Evolutionary conservation across 2,888 invertebrate species (phyloP), one percentile per base, ranked within the genome.

Genomic region (Lepidonotus clava): DNA sequence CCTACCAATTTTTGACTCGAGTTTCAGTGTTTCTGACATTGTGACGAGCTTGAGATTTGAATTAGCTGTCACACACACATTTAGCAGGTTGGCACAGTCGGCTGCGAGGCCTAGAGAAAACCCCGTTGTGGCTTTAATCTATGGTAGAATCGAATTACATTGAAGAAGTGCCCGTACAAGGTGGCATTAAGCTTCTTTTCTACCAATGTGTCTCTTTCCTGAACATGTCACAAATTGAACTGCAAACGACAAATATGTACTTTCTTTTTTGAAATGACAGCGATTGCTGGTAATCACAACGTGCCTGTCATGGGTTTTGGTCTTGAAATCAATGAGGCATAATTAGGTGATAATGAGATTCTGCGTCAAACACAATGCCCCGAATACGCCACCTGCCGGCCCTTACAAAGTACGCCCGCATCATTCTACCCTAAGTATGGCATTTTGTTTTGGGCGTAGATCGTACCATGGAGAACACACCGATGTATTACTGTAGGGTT

Each of bases 401-500:
- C 71, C 38, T n/a, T 71, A 61, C 24, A 71, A 38, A 71, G 71
- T 71, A 36, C 36, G 38, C 71, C 71, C 71, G n/a, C 21, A 38
- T 71, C 71, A 71, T 71, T 51, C 80, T 80, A 80, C 14, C 80
- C 80, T 80, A 80, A 46, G 24, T 80, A 80, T 80, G 80, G 80
- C 80, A 80, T 80, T 51, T 41, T 34, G 34, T 71, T 71, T 61
- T 40, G 76, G 76, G 76, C 28, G 40, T 34, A 76, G 38, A 28
- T 38, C n/a, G 24, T 76, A 21, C 18, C 11, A n/a, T n/a, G 8
- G 18, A 80, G 41, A 80, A 28, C 80, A 80, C 41, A 80, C 24
- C 24, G 21, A 18, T 36, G 18, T 24, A 46, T 32, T 51, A 51
- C 21, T 51, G 21, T 46, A 80, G 71, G 71, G 71, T 34, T 71